Percentiles rank a stretch among this genome's conserved stretches.
Evolutionary conservation across 2,797 vertebrate genomes (phyloP).

Genomic region (Myotis planiceps): DNA sequence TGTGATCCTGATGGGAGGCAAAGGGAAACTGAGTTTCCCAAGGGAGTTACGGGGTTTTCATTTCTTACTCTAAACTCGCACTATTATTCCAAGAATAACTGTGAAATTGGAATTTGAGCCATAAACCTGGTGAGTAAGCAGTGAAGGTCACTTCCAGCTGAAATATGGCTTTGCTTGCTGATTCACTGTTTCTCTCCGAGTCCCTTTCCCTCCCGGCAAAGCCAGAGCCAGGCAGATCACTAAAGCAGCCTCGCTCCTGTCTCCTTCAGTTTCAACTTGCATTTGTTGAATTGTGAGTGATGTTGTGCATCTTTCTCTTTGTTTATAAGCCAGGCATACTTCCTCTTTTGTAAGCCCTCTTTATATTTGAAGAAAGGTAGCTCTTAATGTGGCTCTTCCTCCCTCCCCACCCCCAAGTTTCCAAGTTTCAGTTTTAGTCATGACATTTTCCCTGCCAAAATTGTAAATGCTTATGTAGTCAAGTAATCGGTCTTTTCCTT

Average conservation of each 20-base stretch:
- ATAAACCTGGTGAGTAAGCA: not conserved
- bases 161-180: not conserved
- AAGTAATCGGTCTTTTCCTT: not conserved
- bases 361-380: constrained; percentile 17
- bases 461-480: not conserved
- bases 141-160: constrained; percentile 16
- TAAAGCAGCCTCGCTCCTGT: not conserved
- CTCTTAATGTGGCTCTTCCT: not conserved
- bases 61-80: constrained; percentile 23
- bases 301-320: not conserved
- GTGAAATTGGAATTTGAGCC: constrained; percentile 42
- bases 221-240: not conserved
- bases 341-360: constrained; percentile 23
- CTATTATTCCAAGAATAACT: constrained; percentile 48
- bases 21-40: constrained; percentile 49
- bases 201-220: not conserved
- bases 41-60: not conserved
- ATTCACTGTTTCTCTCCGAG: not conserved
- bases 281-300: not conserved
- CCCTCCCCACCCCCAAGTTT: not conserved
- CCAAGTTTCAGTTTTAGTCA: constrained; percentile 26
- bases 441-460: not conserved
- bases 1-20: not conserved
- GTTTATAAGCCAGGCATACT: not conserved
- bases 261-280: not conserved